Conservation (phyloP, 2,797 vertebrate genomes). For the Selene dorsalis region DNA sequence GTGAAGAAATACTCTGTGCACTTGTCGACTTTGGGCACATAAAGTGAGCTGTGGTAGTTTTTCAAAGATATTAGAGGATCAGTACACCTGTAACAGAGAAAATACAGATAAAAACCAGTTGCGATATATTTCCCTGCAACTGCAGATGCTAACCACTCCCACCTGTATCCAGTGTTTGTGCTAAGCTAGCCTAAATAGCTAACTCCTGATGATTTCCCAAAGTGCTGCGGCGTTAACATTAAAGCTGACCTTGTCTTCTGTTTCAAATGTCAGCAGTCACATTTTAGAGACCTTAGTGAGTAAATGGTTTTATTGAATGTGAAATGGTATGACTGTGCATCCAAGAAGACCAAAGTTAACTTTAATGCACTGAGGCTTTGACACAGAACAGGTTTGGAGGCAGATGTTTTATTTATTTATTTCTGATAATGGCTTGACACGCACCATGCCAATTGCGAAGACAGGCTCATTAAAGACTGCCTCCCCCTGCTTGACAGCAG, state of each 20-base stretch:
- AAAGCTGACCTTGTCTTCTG: neutral
- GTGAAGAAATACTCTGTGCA: neutral
- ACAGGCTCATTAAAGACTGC: slow-evolving; percentile 74
- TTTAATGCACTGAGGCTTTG: slow-evolving; percentile 16
- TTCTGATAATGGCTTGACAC: slow-evolving; percentile 26
- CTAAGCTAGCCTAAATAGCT: neutral
- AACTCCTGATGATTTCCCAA: neutral
- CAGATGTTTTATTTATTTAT: neutral
- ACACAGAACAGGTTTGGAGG: slow-evolving; percentile 15
- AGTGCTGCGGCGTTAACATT: neutral
- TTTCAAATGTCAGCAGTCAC: slow-evolving; percentile 23
- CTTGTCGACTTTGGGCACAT: slow-evolving; percentile 2
- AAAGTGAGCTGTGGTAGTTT: neutral
- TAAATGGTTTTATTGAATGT: neutral
- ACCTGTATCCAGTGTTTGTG: neutral
- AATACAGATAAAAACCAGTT: neutral
- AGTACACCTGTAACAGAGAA: neutral
- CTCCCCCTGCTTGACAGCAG: slow-evolving; percentile 63
- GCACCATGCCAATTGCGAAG: slow-evolving; percentile 47
- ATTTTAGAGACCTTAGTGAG: slow-evolving; percentile 22
- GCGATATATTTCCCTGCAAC: neutral
- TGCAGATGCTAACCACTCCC: neutral
- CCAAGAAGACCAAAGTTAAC: neutral
- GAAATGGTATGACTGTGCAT: slow-evolving; percentile 10
- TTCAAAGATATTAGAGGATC: no score